Evolutionary conservation across 2,888 invertebrate genomes (phyloP), one percentile per base, ranked within the genome.

Genomic region (Drosophila diplacantha): DNA sequence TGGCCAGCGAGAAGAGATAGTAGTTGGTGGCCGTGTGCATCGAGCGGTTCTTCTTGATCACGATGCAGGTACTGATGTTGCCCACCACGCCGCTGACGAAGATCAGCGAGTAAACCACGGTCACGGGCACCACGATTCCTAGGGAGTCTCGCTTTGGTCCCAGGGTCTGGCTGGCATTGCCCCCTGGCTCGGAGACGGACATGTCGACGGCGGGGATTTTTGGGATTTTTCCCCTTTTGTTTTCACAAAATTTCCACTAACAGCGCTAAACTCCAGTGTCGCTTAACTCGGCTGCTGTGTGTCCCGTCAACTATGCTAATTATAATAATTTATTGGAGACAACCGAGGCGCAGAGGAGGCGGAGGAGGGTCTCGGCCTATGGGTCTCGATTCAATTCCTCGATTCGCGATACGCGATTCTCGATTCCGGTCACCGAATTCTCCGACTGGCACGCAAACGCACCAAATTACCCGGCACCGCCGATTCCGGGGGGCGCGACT

Each of bases 11-110:
- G 88, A 96, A 95, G 58, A 96, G 89, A 85, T 96, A 96, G 84
- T 93, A 94, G 81, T 94, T 94, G 9, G 93, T 94, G 4, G 93
- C 93, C 18, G 93, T 93, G 80, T 95, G 95, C 94, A 96, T 94
- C 71, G 93, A 93, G 74, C 93, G 93, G 87, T 95, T 95, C 68
- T 92, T 90, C 20, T 93, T 91, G 71, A 96, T 96, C 20, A 96
- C 96, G 60, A 95, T 90, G 85, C 96, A 96, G 2, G 96, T 96
- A 82, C 93, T 92, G 39, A 94, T 90, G 86, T 96, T 96, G 3
- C 96, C 96, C 24, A 95, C 88, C 3, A 95, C 89, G 3, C 96
- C 96, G 7, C 92, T 93, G 11, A 95, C 84, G 81, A 96, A 94
- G 77, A 96, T 95, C n/a, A 93, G 72, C 1, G 90, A 88, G 86